Evolutionary conservation across 2,888 invertebrate genomes (phyloP).

Genomic region (Anorthoa munda): DNA sequence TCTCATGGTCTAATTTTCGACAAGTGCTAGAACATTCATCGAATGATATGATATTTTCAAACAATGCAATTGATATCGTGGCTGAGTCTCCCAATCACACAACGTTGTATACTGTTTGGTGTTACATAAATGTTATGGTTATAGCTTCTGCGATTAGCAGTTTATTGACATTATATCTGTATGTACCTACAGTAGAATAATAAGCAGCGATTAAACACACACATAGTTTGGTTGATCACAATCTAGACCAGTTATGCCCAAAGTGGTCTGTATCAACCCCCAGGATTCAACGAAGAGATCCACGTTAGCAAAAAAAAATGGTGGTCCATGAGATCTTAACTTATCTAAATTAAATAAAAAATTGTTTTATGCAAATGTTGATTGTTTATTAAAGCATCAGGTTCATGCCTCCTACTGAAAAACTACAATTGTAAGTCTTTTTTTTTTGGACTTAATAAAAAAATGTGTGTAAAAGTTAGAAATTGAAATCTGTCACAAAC

Average conservation of each 20-base stretch:
- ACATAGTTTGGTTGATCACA: not conserved
- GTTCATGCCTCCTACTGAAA: no score
- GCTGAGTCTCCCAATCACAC: not conserved
- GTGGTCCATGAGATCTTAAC: no score
- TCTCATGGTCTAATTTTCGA: not conserved
- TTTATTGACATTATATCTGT: not conserved
- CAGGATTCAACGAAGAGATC: no score
- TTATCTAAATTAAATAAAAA: no score
- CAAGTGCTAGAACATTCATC: not conserved
- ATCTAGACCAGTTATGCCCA: not conserved
- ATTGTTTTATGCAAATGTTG: no score
- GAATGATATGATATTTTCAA: slow-evolving; percentile 22
- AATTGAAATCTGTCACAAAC: no score
- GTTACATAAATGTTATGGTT: slow-evolving; percentile 34
- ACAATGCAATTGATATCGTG: not conserved
- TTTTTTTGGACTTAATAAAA: no score
- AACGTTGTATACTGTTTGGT: not conserved
- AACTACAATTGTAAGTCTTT: no score
- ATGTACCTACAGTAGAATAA: slow-evolving; percentile 2
- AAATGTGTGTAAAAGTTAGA: no score
- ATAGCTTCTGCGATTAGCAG: not conserved
- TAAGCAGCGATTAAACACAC: not conserved
- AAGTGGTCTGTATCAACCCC: no score
- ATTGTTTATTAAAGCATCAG: no score
- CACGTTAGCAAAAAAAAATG: no score